Evolutionary conservation across 2,113 vertebrate genomes (phyloP), one percentile per base, ranked within the genome.

Genomic region (Condylura cristata): DNA sequence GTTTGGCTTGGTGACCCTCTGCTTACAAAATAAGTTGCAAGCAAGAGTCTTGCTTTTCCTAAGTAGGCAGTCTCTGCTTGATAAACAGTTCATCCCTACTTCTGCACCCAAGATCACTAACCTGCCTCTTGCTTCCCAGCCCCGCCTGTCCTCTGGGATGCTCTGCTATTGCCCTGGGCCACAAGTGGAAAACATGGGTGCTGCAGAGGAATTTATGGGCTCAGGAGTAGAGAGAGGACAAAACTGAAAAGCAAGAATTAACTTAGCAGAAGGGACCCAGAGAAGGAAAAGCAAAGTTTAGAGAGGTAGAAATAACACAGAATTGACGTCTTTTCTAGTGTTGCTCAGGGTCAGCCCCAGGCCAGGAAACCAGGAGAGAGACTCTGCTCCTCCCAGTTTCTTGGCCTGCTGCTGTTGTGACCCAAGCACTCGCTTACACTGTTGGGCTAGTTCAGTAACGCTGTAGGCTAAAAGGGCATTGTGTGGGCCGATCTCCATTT

Each of bases 1-100:
- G 88, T 90, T 93, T 93, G 96, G 85, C 88, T 74, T 83, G 79
- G 85, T 0, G 20, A 81, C 56, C n/a, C 76, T 88, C 28, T 0
- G 3, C 26, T 61, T 81, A 87, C 44, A 68, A 78, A 93, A 68
- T 37, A 72, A 72, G 51, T 91, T 56, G 65, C 48, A 76, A 79
- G 75, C 84, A 46, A 22, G 74, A 82, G 85, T 76, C 78, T 81
- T 0, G 0, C 18, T 56, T 84, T 86, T 56, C 39, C n/a, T 66
- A 39, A 70, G 63, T 58, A 70, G 80, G 86, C 74, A 58, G 81
- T 22, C 56, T 68, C 22, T 16, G 12, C 80, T 84, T 60, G 16
- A 17, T 65, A 53, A 93, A 34, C 41, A 78, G 70, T 53, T 41
- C 20, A 0, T 28, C 84, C 4, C 20, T 0, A 2, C 12, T 28